Base-by-base conservation (phyloP, 2,797 vertebrate species). In the Somateria mollissima region DNA sequence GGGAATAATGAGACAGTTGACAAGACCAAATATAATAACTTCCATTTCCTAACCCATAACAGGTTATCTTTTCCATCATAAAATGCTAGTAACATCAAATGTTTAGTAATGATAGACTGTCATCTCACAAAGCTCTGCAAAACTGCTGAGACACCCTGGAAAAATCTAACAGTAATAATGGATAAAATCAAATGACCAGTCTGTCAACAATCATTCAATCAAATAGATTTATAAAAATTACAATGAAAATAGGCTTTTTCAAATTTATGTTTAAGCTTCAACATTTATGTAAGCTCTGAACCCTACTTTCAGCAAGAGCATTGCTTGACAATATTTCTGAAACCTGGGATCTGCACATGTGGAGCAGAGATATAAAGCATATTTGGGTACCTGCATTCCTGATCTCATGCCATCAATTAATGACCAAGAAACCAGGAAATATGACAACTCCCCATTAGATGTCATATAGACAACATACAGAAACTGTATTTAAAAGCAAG, bases 1-100 rank as follows among this genome's bases (percentile, higher is more conserved):
- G n/a, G 8, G 13, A 94, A 87, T 92, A 95, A 95, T 92, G 73
- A 96, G 53, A 88, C 30, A 66, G n/a, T 90, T 80, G 92, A 93
- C 53, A 92, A 90, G 71, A 71, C 4, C 17, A 51, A 82, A 73
- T 43, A 45, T 93, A 89, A 90, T 70, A 53, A 57, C 72, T 96
- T 96, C 78, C 41, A 62, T 60, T 95, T 94, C 74, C 20, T 66
- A 89, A 84, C 37, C 36, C 78, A 37, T 77, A 89, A 73, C 27
- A 83, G 45, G 70, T 82, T 62, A 94, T 90, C 51, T 81, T 56
- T 60, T 64, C 61, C 51, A 71, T 78, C 74, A 57, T 43, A 80
- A 91, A 95, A 78, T 2, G 6, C 10, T 65, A n/a, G 32, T 70
- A 34, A 80, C 80, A 93, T 85, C 37, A 95, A 86, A 88, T 30